phyloP scores from a whole-genome alignment of 2,888 invertebrate species.

The Noctua comes region DNA sequence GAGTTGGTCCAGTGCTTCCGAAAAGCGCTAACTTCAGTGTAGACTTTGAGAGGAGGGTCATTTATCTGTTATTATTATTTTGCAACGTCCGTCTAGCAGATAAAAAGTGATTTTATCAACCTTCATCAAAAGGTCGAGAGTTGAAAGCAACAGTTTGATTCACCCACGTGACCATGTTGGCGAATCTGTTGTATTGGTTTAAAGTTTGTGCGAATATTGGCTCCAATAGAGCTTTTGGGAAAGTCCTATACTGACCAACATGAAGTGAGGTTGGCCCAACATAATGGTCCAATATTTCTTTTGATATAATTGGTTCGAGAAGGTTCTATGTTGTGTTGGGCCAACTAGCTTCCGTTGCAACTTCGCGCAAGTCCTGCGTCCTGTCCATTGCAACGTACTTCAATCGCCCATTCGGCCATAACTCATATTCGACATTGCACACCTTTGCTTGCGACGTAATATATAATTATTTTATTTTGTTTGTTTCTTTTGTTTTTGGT shows the following conservation, averaged over 20 bases:
- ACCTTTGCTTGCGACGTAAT: slow-evolving; percentile 25
- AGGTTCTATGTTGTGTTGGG: slow-evolving; percentile 32
- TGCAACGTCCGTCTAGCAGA: slow-evolving; percentile 12
- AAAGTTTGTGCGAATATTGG: slow-evolving; percentile 20
- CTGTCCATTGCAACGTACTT: slow-evolving; percentile 32
- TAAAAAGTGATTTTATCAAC: slow-evolving; percentile 25
- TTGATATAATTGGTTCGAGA: slow-evolving; percentile 17
- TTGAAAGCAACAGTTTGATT: slow-evolving; percentile 28
- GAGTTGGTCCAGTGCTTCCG: slow-evolving; percentile 22
- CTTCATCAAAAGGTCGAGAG: slow-evolving; percentile 30
- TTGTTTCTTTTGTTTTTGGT: neutral
- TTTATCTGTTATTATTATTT: slow-evolving; percentile 50
- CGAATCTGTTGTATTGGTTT: slow-evolving; percentile 12
- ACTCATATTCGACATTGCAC: slow-evolving; percentile 32
- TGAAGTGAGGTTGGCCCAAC: neutral
- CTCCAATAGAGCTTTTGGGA: slow-evolving; percentile 6
- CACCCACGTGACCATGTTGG: neutral
- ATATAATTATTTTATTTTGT: slow-evolving; percentile 13
- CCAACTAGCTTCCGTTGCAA: slow-evolving; percentile 42
- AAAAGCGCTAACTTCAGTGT: slow-evolving; percentile 29
- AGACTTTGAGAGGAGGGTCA: slow-evolving; percentile 15
- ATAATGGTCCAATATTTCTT: slow-evolving; percentile 16
- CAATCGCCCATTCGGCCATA: slow-evolving; percentile 38
- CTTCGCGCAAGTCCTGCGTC: slow-evolving; percentile 48
- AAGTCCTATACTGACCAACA: neutral